Conservation (phyloP, 2,888 invertebrate genomes). For the Beris morrisii region DNA sequence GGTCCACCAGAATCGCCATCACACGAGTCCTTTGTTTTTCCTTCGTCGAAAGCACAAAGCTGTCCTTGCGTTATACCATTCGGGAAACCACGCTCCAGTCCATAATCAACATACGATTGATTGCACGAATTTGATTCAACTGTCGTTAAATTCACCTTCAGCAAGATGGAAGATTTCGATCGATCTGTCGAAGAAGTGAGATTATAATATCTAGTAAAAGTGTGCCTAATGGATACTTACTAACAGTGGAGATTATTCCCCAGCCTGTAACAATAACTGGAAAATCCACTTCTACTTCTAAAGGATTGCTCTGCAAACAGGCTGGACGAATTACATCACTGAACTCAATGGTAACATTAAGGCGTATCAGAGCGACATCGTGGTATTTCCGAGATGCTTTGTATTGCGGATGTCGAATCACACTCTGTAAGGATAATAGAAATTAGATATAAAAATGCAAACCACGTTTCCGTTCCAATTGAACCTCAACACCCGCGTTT, state of each 20-base stretch:
- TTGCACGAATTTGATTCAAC: slow-evolving; percentile 39
- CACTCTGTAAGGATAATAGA: slow-evolving; percentile 32
- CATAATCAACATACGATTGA: slow-evolving; percentile 32
- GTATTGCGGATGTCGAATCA: slow-evolving; percentile 38
- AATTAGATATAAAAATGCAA: not conserved
- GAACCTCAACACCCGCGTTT: slow-evolving; percentile 45
- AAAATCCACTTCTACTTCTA: slow-evolving; percentile 31
- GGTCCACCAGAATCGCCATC: slow-evolving; percentile 53
- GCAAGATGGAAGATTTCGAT: slow-evolving; percentile 35
- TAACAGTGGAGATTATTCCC: slow-evolving; percentile 38
- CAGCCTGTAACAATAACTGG: slow-evolving; percentile 43
- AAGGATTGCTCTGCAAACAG: slow-evolving; percentile 41
- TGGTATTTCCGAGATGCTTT: slow-evolving; percentile 34
- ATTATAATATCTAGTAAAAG: no score
- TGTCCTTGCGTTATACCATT: slow-evolving; percentile 39
- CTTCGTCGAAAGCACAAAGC: slow-evolving; percentile 43
- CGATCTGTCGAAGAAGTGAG: slow-evolving; percentile 35
- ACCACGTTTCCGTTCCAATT: not conserved
- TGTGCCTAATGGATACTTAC: not conserved
- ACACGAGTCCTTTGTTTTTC: slow-evolving; percentile 46
- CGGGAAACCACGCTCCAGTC: slow-evolving; percentile 25
- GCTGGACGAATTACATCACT: slow-evolving; percentile 40
- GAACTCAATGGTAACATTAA: slow-evolving; percentile 35
- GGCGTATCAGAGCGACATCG: slow-evolving; percentile 44
- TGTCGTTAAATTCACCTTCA: slow-evolving; percentile 42